phyloP scores from a whole-genome alignment of 2,888 invertebrate genomes.

The Ctenicera cuprea region DNA sequence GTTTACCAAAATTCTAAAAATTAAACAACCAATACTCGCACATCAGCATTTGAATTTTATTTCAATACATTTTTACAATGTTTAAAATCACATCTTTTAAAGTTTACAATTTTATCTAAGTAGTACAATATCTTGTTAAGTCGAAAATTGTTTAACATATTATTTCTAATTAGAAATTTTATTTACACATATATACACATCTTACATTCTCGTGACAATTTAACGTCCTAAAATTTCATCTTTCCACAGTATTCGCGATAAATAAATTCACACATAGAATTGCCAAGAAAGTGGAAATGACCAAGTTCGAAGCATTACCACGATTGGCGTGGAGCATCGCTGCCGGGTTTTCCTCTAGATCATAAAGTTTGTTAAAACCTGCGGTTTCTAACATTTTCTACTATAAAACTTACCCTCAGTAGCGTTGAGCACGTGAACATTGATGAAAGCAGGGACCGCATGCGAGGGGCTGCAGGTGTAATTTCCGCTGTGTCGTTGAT shows the following conservation, averaged over 20 bases:
- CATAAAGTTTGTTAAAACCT: constrained; percentile 44
- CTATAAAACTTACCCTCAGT: constrained; percentile 67
- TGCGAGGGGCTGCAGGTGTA: constrained; percentile 83
- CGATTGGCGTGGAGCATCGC: constrained; percentile 83
- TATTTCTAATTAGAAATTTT: constrained; percentile 14
- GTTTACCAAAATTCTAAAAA: background rate
- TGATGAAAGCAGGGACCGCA: constrained; percentile 78
- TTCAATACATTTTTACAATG: constrained; percentile 21
- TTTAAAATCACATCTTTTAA: constrained; percentile 18
- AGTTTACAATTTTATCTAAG: constrained; percentile 4
- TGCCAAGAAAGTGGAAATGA: constrained; percentile 21
- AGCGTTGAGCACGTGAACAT: constrained; percentile 83
- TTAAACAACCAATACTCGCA: background rate
- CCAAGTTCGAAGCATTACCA: constrained; percentile 58
- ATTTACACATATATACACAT: constrained; percentile 28
- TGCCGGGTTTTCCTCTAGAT: constrained; percentile 82
- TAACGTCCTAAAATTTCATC: constrained; percentile 9
- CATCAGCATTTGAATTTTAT: constrained; percentile 15
- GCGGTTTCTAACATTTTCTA: constrained; percentile 22
- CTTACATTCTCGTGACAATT: background rate
- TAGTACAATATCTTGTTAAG: constrained; percentile 3
- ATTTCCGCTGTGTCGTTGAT: constrained; percentile 78
- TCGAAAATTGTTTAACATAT: constrained; percentile 18
- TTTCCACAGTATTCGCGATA: background rate
- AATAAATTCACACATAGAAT: constrained; percentile 22